These are phyloP conservation scores for Heteromormyrus szaboi DNA, from an alignment of 2,797 vertebrate genomes.

Conservation along the genomic window DNA sequence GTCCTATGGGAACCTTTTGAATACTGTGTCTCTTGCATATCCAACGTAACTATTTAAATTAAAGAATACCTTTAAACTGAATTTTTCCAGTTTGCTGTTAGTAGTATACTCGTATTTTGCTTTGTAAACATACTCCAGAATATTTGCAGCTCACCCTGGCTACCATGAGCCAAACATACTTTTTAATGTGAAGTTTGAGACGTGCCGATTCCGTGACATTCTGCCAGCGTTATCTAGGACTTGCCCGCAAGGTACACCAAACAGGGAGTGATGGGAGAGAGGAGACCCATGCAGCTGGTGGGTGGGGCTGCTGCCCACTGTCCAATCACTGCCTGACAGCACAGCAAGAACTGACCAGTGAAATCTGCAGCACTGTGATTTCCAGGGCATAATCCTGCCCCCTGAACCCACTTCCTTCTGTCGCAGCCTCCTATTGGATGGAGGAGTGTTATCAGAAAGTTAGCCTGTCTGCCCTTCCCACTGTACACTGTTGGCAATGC, in stretches of 20 bases:
- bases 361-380: background rate
- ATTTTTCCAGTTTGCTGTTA: slow-evolving; percentile 1
- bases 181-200: background rate
- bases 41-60: background rate
- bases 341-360: background rate
- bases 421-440: background rate
- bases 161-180: background rate
- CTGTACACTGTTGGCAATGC: background rate
- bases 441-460: background rate
- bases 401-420: background rate
- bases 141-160: background rate
- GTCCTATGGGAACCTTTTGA: background rate
- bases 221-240: background rate
- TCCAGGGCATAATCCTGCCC: background rate
- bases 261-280: background rate
- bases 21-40: background rate
- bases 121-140: background rate
- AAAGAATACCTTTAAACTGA: background rate
- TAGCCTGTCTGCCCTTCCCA: background rate
- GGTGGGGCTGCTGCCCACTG: background rate
- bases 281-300: background rate
- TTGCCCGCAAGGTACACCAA: background rate
- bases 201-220: background rate
- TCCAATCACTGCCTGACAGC: background rate
- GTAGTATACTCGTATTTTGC: slow-evolving; percentile 3